These are phyloP conservation scores for Zonitis immaculata DNA, from an alignment of 2,888 invertebrate genomes.

Conservation along the genomic window DNA sequence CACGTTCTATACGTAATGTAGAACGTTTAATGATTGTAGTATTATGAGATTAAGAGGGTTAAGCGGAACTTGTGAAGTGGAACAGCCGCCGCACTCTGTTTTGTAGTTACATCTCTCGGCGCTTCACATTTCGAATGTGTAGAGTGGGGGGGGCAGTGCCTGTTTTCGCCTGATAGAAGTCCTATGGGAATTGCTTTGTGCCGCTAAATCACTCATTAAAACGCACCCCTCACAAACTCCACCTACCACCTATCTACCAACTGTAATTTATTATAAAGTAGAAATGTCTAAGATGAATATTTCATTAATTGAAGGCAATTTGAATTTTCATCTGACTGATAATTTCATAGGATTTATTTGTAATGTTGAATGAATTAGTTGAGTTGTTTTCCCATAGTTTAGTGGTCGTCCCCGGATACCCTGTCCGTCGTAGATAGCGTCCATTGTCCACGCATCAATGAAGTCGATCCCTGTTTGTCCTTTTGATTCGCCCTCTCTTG, in stretches of 20 bases:
- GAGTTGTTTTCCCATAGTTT: background rate
- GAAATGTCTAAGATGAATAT: too few relatives aligned
- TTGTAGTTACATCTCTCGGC: conserved; percentile 12
- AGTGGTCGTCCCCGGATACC: conserved; percentile 21
- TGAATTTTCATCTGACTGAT: too few relatives aligned
- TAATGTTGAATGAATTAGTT: too few relatives aligned
- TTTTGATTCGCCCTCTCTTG: background rate
- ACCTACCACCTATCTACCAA: conserved; percentile 1
- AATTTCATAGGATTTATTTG: too few relatives aligned
- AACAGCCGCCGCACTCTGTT: conserved; percentile 29
- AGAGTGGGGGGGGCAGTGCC: conserved; percentile 38
- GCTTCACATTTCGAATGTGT: conserved; percentile 22
- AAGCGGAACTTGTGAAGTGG: conserved; percentile 39
- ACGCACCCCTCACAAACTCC: conserved; percentile 15
- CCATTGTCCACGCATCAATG: conserved; percentile 29
- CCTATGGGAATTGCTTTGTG: conserved; percentile 45
- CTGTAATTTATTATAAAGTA: too few relatives aligned
- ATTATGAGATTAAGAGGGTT: conserved; percentile 11
- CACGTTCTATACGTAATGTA: background rate
- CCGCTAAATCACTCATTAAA: conserved; percentile 49
- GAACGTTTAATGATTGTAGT: conserved; percentile 7
- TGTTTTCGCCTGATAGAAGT: conserved; percentile 47
- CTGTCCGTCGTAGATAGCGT: conserved; percentile 34
- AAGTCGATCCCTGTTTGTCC: conserved; percentile 25
- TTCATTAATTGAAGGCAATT: too few relatives aligned